Evolutionary conservation across 2,113 vertebrate species (phyloP).

Genomic region (Pelecanus crispus): DNA sequence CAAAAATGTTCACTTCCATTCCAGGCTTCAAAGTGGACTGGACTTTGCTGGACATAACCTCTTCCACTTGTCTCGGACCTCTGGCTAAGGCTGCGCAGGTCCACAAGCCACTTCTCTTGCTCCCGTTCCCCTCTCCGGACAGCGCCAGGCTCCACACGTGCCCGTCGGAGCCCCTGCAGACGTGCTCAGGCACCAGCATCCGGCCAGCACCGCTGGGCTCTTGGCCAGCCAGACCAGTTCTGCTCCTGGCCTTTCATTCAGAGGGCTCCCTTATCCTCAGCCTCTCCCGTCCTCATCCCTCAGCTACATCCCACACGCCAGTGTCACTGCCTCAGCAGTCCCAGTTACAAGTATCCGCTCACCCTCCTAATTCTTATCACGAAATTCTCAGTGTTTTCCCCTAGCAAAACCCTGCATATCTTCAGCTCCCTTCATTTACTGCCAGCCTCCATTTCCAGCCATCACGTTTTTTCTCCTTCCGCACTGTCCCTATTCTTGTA

Average conservation of each 20-base stretch:
- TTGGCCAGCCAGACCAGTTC: background rate
- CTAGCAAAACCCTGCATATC: accelerated
- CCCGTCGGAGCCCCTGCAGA: background rate
- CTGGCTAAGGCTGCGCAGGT: no score
- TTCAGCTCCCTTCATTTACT: background rate
- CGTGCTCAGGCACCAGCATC: background rate
- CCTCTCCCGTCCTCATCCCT: background rate
- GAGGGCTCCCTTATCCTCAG: background rate
- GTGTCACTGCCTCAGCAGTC: background rate
- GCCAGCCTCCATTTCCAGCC: background rate
- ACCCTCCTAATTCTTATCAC: background rate
- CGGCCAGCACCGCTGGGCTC: background rate
- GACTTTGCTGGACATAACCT: background rate
- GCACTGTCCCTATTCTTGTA: background rate
- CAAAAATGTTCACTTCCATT: background rate
- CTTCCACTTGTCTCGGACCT: background rate
- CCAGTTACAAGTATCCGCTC: background rate
- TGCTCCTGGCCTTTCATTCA: background rate
- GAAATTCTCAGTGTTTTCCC: background rate
- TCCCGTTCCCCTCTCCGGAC: background rate
- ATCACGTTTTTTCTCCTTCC: background rate
- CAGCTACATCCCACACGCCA: background rate
- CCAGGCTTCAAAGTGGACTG: background rate
- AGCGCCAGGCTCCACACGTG: background rate
- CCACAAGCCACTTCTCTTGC: background rate